Base-by-base conservation (phyloP, 2,888 invertebrate species). In the Drymonia ruficornis region DNA sequence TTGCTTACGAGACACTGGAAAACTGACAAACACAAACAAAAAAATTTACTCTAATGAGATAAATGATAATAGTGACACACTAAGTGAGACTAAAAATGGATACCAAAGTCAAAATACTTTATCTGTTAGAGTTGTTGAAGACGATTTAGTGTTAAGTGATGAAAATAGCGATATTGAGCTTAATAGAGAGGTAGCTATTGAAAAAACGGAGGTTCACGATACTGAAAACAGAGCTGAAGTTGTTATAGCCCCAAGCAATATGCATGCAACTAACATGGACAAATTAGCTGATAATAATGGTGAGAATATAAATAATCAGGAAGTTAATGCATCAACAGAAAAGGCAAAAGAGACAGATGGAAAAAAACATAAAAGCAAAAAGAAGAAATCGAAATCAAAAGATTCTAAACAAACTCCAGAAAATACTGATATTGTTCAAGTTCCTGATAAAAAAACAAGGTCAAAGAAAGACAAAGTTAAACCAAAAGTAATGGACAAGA, bases 91-190 rank as follows among this genome's bases (percentile, higher is more conserved):
- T 47, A 49, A 55, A 45, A 51, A n/a, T 36, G 16, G 31, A 47
- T 45, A 28, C 34, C 50, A 50, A 52, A 62, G 50, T 52, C 54
- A 55, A 12, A 28, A 52, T n/a, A 50, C 52, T 36, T 40, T 56
- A 18, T 55, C 52, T 36, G 53, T 69, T 48, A 74, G 67, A 60
- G 73, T 78, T 13, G 82, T 92, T 42, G 86, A 80, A 67, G 81
- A 78, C 34, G 91, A 91, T 77, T 83, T 92, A 67, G 82, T 87
- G 65, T 70, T 91, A 56, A 92, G 91, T 71, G 91, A 92, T 58
- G 91, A 89, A 59, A 81, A 74, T 44, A 81, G 78, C 59, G 89
- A 89, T 61, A 75, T 75, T 60, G 60, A 36, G 36, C 0, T n/a
- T 36, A 36, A 13, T 36, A 36, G 13, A 36, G n/a, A 3, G 36